Evolutionary conservation across 2,797 vertebrate genomes (phyloP), one percentile per base, ranked within the genome.

Genomic region (Chelon auratus): DNA sequence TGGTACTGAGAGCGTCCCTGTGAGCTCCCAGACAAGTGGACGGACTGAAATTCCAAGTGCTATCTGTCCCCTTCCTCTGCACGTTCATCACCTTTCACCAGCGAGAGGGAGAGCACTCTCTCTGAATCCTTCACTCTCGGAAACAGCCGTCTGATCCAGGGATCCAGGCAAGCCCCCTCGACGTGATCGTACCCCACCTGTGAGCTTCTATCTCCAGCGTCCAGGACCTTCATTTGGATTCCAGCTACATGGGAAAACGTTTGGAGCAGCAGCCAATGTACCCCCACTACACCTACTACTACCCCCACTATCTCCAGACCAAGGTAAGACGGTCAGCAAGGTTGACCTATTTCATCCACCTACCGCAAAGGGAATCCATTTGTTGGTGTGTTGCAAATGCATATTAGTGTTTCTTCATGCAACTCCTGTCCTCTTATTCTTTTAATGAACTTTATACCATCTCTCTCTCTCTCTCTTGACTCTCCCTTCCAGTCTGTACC

Each of bases 191-290:
- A 50, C 48, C 75, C 68, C 76, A 70, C 73, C 88, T 84, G 80
- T 67, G 52, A 86, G 89, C 85, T 77, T 84, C 83, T 84, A 79
- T 83, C 90, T 85, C 82, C 95, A 95, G 95, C 94, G 90, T 87
- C 77, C 77, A 85, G 87, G 77, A 95, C 94, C 93, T 96, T 95
- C 97, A 95, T 93, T 97, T 96, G 93, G 96, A 97, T 96, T 97
- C 95, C 95, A 98, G 95, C 97, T 99, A 97, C 96, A 99, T 99
- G 97, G 97, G 97, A 95, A 98, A 99, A 95, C 96, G 96, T 93
- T 95, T 98, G 97, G 97, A 99, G 91, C 97, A 97, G 95, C 97
- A 97, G 91, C 97, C 95, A 97, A 99, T 98, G 97, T 98, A 97
- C 97, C 97, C 97, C 89, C 97, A 98, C 95, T 98, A 97, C 96